Evolutionary conservation across 2,888 invertebrate species (phyloP), one percentile per base, ranked within the genome.

Genomic region (Dysmachus trigonus): DNA sequence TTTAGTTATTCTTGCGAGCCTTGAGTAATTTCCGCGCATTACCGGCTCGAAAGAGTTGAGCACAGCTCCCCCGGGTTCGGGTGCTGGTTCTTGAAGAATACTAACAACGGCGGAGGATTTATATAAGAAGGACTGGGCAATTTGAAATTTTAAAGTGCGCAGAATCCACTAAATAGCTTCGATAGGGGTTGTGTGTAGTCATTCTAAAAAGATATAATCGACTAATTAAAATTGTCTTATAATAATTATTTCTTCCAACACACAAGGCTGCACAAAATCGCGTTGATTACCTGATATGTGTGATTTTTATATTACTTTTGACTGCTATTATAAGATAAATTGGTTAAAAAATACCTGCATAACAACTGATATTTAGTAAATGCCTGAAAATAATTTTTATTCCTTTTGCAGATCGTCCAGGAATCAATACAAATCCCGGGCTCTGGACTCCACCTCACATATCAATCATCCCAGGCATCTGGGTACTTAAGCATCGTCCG

Each of bases 391-490:
- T 18, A 62, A 8, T 62, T 27, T 27, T 27, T 85, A 83, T 87
- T 41, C 38, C 38, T 33, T 86, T 90, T 90, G 77, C 93, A 97
- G 97, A 98, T 98, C 90, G 95, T 98, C n/a, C 98, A 98, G 92
- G 98, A 99, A 93, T 97, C 97, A 88, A 96, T 99, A 88, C 95
- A 96, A 85, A 97, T 99, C 88, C 98, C 98, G 5, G 98, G 98
- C 73, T 98, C 98, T 8, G 96, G 96, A 88, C 95, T 99, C 8
- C 97, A 98, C 91, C 94, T 99, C 88, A 97, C 99, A 89, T 99
- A 99, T 93, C 97, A 98, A 91, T 98, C 98, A 89, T 98, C 98
- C 83, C 97, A 98, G 92, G 96, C 98, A 0, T 96, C 97, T 1
- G 99, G 98, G 72, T 99, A 98, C 92, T 93, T 98, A 88, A 98